Evolutionary conservation across 2,888 invertebrate genomes (phyloP).

Genomic region (Drosophila monieri): DNA sequence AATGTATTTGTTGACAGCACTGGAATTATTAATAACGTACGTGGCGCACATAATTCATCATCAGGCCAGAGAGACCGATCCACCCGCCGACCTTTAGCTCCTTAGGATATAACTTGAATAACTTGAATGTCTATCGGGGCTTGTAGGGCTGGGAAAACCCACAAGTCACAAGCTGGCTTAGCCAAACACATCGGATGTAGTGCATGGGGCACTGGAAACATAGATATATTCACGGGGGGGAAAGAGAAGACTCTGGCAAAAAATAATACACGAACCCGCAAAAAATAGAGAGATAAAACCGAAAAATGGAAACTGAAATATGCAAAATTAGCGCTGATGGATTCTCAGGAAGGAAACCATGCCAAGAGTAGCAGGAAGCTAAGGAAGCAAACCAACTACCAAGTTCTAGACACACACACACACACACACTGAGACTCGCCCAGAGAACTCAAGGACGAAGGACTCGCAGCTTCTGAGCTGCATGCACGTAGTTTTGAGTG

Average conservation of each 20-base stretch:
- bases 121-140: constrained; percentile 55
- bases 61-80: constrained; percentile 33
- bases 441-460: constrained; percentile 25
- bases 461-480: constrained; percentile 27
- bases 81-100: constrained; percentile 37
- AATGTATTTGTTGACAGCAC: constrained; percentile 80
- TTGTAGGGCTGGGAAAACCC: constrained; percentile 57
- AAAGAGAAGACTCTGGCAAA: constrained; percentile 12
- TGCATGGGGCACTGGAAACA: constrained; percentile 16
- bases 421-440: constrained; percentile 9
- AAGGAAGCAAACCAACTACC: constrained; percentile 76
- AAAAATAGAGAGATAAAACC: constrained; percentile 25
- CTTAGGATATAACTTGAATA: constrained; percentile 20
- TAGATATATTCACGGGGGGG: constrained; percentile 1
- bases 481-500: constrained; percentile 71
- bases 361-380: constrained; percentile 40
- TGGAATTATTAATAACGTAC: constrained; percentile 82
- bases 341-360: constrained; percentile 74
- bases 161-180: constrained; percentile 73
- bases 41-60: constrained; percentile 80
- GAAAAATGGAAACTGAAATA: constrained; percentile 66
- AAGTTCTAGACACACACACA: constrained; percentile 54
- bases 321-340: constrained; percentile 80
- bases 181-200: constrained; percentile 63
- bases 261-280: background rate